A percentile compares a stretch with the other conserved stretches of the same genome.
phyloP scores from a whole-genome alignment of 92 coral and sea anemone genomes.

The Galaxea fascicularis region DNA sequence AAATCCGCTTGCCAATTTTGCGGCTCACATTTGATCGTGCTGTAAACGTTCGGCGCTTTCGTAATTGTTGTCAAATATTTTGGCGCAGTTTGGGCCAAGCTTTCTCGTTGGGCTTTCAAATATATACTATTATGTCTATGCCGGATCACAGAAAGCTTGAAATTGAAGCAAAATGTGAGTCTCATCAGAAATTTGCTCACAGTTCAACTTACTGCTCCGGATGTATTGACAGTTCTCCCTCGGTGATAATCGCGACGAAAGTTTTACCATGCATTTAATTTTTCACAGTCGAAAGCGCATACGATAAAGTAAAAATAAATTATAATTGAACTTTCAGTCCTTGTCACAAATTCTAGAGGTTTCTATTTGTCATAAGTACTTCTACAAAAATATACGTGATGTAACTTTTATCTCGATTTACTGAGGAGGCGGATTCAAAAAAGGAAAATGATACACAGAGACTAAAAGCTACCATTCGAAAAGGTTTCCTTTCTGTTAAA shows the following conservation, averaged over 20 bases:
- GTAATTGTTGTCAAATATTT: background rate
- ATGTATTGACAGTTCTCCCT: background rate
- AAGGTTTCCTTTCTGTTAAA: background rate
- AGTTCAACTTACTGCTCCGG: background rate
- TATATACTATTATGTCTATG: too few species aligned
- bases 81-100: background rate
- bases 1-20: constrained; percentile 7
- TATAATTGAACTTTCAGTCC: too few species aligned
- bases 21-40: background rate
- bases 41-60: background rate
- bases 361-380: background rate
- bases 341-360: too few species aligned
- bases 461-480: background rate
- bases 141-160: too few species aligned
- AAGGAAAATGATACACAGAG: background rate
- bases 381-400: background rate
- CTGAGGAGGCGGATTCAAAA: too few species aligned
- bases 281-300: too few species aligned
- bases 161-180: too few species aligned
- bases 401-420: background rate
- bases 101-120: too few species aligned
- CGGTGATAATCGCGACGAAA: background rate
- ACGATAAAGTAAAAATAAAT: too few species aligned
- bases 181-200: background rate
- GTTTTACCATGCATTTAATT: background rate